A percentile compares a stretch with the other conserved stretches of the same genome.
phyloP scores from a whole-genome alignment of 2,113 vertebrate species.

The Apodemus speciosus region DNA sequence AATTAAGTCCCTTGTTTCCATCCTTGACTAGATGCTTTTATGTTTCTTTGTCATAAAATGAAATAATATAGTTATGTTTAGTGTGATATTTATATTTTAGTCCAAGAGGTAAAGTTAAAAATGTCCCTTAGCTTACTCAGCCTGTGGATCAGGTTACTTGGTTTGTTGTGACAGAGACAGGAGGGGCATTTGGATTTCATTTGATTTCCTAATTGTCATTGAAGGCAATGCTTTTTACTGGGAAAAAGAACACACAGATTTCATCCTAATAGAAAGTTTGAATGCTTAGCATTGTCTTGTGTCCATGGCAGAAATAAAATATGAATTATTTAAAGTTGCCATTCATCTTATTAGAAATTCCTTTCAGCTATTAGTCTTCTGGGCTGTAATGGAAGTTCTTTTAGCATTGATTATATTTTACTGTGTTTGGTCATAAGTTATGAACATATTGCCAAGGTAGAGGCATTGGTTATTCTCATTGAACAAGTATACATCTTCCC shows the following conservation, averaged over 20 bases:
- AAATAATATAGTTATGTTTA: neutral
- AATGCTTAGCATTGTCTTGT: constrained; percentile 44
- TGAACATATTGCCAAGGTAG: neutral
- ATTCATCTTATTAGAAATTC: constrained; percentile 56
- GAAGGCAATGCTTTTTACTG: constrained; percentile 54
- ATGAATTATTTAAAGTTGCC: constrained; percentile 25
- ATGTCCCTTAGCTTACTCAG: constrained; percentile 7
- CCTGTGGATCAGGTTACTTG: neutral
- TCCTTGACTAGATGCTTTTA: neutral
- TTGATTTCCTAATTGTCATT: constrained; percentile 55
- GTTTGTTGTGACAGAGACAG: constrained; percentile 19
- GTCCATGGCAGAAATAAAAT: constrained; percentile 9
- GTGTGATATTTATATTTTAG: neutral
- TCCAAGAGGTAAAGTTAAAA: neutral
- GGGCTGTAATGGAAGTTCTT: constrained; percentile 11
- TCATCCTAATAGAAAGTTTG: constrained; percentile 30
- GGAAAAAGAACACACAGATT: constrained; percentile 14
- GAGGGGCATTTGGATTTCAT: constrained; percentile 55
- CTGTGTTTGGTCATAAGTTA: neutral
- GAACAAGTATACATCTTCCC: neutral
- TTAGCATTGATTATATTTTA: constrained; percentile 14
- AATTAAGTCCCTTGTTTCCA: neutral
- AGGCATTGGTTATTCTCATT: constrained; percentile 14
- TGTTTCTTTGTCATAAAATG: constrained; percentile 54
- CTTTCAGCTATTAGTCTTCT: constrained; percentile 33